Conservation (phyloP, 1,140 invertebrate genomes). For the Mya arenaria region DNA sequence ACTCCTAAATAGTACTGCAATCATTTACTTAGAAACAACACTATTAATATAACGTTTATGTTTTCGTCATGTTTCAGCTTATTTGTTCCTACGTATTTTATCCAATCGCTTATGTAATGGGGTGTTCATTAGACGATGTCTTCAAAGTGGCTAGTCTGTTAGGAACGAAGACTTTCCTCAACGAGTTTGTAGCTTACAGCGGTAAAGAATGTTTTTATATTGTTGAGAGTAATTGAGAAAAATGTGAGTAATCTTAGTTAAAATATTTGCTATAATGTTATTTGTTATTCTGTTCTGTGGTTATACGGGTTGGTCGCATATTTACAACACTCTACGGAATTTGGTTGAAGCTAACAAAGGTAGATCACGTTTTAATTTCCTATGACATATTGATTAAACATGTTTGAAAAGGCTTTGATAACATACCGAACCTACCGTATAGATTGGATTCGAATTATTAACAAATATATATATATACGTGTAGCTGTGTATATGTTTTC, state of each 20-base stretch:
- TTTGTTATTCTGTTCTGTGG: background rate
- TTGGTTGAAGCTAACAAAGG: too few species aligned
- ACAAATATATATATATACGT: too few species aligned
- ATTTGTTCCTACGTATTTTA: conserved; percentile 78
- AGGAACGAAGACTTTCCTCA: conserved; percentile 78
- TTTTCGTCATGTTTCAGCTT: conserved; percentile 63
- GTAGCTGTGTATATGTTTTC: too few species aligned
- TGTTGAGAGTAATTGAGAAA: background rate
- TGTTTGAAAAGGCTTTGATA: too few species aligned
- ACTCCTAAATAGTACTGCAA: too few species aligned
- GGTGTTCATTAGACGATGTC: conserved; percentile 72
- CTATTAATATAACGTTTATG: background rate
- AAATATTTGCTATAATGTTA: background rate
- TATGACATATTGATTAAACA: too few species aligned
- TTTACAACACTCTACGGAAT: background rate
- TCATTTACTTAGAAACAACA: too few species aligned
- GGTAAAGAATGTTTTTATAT: conserved; percentile 16
- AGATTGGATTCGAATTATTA: too few species aligned
- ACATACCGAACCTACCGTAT: too few species aligned
- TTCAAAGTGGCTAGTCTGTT: conserved; percentile 76
- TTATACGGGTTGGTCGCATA: background rate
- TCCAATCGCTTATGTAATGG: conserved; percentile 79
- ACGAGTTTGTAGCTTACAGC: conserved; percentile 80
- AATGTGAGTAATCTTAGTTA: background rate
- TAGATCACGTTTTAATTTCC: too few species aligned